Evolutionary conservation across 1,140 invertebrate genomes (phyloP).

Genomic region (Drosophila melanica): DNA sequence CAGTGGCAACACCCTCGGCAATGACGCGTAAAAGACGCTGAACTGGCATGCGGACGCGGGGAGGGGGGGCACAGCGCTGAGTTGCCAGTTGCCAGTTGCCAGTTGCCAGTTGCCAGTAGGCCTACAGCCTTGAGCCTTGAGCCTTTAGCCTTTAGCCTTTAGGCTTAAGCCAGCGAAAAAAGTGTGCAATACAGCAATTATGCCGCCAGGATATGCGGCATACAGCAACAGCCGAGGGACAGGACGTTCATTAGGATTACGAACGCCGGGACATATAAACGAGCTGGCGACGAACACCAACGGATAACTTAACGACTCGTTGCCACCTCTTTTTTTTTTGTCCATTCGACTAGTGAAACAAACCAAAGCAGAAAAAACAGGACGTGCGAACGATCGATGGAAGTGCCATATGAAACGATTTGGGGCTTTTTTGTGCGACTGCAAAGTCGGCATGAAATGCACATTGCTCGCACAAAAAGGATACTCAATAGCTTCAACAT

Average conservation of each 20-base stretch:
- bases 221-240: conserved; percentile 15
- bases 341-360: not conserved
- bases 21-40: conserved; percentile 53
- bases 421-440: conserved; percentile 1
- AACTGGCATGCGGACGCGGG: conserved; percentile 25
- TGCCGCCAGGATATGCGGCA: conserved; percentile 16
- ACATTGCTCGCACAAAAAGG: not conserved
- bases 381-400: not conserved
- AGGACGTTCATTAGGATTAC: conserved; percentile 47
- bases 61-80: not conserved
- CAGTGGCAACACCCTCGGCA: conserved; percentile 26
- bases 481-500: not conserved
- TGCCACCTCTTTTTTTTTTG: conserved; percentile 1
- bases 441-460: not conserved
- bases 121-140: too few relatives aligned
- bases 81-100: not conserved
- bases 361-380: not conserved
- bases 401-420: conserved; percentile 10
- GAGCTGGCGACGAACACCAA: conserved; percentile 12
- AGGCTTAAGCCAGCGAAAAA: conserved; percentile 29
- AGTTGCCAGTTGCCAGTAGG: not conserved
- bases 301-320: conserved; percentile 18
- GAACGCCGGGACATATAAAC: conserved; percentile 1
- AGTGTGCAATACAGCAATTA: conserved; percentile 48
- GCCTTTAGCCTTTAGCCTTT: not conserved